Evolutionary conservation across 2,113 vertebrate genomes (phyloP), one percentile per base, ranked within the genome.

Genomic region (Macquaria australasica): DNA sequence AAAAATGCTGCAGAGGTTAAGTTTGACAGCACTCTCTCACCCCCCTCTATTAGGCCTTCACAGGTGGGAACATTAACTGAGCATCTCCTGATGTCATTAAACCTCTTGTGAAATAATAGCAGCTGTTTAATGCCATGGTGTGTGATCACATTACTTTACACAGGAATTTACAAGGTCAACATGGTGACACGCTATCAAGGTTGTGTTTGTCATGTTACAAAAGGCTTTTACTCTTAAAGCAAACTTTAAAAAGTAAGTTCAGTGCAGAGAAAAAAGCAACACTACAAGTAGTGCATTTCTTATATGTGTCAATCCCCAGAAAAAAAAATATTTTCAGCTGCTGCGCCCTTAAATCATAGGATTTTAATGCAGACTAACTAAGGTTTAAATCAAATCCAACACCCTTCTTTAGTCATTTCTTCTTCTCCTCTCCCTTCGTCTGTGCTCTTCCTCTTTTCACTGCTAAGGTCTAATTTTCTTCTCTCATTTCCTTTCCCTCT

Each of bases 61-160:
- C 59, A 82, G 41, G 31, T 50, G 51, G 12, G 55, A n/a, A 28
- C 16, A 23, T 72, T 83, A 85, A 83, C 12, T 58, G 43, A 81
- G 71, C 41, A 60, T 86, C 63, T 74, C 60, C 48, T 75, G 53
- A 70, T 39, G 63, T 48, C 50, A 69, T 41, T 81, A 14, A 25
- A 73, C 51, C 14, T 18, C 31, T 59, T 59, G 2, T 71, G 12
- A 71, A 55, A 77, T 68, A 71, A 50, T 63, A 76, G n/a, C 23
- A 67, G 50, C 39, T 64, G 45, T 51, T 73, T 78, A 77, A 73
- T 41, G 37, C 8, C 23, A 58, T 34, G n/a, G 70, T 73, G 77
- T 73, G 77, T 55, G 59, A 73, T 70, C 28, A 59, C 45, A 41
- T 73, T 21, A 28, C 23, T 37, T 66, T 3, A 60, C 53, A 41